Conservation (phyloP, 2,797 vertebrate species). For the Karalla daura region DNA sequence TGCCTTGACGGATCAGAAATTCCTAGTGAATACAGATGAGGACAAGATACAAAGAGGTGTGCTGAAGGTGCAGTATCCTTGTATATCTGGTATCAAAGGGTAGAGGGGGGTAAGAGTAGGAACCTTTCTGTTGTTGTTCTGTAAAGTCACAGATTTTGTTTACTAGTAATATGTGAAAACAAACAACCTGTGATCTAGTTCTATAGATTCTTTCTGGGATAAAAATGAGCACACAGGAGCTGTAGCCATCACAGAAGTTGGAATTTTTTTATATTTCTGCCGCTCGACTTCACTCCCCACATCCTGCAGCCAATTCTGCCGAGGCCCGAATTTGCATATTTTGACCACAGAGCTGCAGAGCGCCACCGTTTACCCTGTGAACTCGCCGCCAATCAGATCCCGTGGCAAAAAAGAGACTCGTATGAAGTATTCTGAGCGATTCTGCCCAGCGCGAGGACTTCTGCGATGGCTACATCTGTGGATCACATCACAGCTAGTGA, state of each 20-base stretch:
- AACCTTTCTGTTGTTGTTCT: background rate
- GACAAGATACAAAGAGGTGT: background rate
- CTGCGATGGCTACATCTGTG: conserved; percentile 56
- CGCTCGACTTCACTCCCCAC: background rate
- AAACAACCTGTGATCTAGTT: background rate
- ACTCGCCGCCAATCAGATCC: background rate
- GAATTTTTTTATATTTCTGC: background rate
- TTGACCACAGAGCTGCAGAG: background rate
- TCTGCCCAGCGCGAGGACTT: conserved; percentile 30
- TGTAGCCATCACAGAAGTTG: conserved; percentile 62
- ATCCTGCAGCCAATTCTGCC: conserved; percentile 1
- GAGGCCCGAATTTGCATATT: conserved; percentile 6
- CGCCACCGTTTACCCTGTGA: background rate
- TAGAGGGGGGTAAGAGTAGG: background rate
- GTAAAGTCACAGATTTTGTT: conserved; percentile 7
- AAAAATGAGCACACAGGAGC: conserved; percentile 14
- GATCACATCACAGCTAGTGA: conserved; percentile 42
- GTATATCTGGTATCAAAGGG: background rate
- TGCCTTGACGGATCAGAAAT: background rate
- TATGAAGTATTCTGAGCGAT: background rate
- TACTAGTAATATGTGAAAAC: background rate
- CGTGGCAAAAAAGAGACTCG: background rate
- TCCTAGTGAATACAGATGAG: background rate
- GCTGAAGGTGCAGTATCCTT: background rate
- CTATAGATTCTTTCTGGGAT: background rate